Evolutionary conservation across 2,888 invertebrate species (phyloP).

Genomic region (Drosophila affinis): DNA sequence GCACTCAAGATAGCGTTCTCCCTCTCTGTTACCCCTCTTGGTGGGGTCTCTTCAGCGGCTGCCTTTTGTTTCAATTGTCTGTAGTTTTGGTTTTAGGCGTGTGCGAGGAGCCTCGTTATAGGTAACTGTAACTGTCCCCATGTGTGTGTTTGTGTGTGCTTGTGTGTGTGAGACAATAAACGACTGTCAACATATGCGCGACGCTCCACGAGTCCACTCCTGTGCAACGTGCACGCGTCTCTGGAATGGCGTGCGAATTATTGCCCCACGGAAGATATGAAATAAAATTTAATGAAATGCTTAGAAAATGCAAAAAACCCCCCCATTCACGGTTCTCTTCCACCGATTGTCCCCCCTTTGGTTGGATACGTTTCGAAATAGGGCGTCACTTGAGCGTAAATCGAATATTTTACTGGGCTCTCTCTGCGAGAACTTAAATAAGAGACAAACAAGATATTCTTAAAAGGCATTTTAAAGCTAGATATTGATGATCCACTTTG

Average conservation of each 20-base stretch:
- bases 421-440: neutral
- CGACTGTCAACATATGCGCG: constrained; percentile 59
- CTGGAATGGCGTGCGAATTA: constrained; percentile 79
- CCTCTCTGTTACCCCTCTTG: constrained; percentile 47
- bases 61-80: constrained; percentile 75
- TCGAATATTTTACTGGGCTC: constrained; percentile 14
- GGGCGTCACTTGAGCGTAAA: constrained; percentile 17
- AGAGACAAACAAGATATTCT: neutral
- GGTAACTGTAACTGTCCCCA: constrained; percentile 38
- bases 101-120: constrained; percentile 70
- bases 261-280: constrained; percentile 78
- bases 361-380: constrained; percentile 2
- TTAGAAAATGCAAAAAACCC: constrained; percentile 73
- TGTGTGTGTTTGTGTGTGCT: constrained; percentile 25
- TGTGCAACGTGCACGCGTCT: constrained; percentile 63
- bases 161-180: constrained; percentile 52
- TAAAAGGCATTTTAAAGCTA: constrained; percentile 2
- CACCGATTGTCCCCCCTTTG: neutral
- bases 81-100: constrained; percentile 73
- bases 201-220: constrained; percentile 48
- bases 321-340: constrained; percentile 16
- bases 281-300: constrained; percentile 79
- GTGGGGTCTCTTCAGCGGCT: constrained; percentile 40
- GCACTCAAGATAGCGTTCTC: constrained; percentile 3
- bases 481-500: no score